Evolutionary conservation across 2,113 vertebrate species (phyloP).

Genomic region (Maccullochella peelii): DNA sequence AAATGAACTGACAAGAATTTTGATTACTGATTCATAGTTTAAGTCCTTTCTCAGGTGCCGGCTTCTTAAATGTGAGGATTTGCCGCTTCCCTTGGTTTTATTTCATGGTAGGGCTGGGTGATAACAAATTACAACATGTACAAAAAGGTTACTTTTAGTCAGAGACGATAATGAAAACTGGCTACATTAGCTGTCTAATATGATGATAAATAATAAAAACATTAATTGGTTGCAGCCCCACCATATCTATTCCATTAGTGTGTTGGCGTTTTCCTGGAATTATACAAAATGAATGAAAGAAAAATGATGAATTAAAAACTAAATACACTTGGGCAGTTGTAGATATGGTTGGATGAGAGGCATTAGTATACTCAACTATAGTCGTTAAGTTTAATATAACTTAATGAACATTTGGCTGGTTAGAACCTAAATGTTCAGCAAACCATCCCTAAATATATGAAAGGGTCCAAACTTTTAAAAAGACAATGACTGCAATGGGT

Average conservation of each 20-base stretch:
- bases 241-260: not conserved
- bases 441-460: not conserved
- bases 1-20: not conserved
- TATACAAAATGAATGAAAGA: not conserved
- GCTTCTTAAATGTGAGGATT: not conserved
- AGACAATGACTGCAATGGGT: not conserved
- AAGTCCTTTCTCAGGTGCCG: not conserved
- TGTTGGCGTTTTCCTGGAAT: not conserved
- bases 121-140: not conserved
- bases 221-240: not conserved
- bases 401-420: not conserved
- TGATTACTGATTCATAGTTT: not conserved
- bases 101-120: not conserved
- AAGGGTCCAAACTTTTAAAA: not conserved
- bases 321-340: constrained; percentile 7
- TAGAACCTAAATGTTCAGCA: constrained; percentile 9
- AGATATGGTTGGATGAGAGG: constrained; percentile 7
- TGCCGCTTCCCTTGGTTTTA: not conserved
- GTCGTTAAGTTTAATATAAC: not conserved
- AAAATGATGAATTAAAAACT: constrained; percentile 10
- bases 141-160: not conserved
- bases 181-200: not conserved
- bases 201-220: not conserved
- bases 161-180: not conserved
- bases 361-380: not conserved